phyloP scores from a whole-genome alignment of 2,113 vertebrate species.

The Falcunculus frontatus region DNA sequence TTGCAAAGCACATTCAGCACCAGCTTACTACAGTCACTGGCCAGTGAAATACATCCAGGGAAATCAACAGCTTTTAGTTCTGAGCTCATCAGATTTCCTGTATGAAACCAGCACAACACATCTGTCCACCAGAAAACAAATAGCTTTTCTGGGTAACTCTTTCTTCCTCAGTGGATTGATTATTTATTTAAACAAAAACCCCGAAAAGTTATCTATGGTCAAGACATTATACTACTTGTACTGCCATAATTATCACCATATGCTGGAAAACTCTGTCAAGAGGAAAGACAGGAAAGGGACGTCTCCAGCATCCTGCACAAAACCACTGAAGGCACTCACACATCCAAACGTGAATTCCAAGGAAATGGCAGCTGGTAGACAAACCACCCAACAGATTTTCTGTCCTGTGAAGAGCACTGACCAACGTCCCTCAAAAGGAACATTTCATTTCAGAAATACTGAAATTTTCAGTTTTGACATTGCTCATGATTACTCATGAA shows the following conservation, averaged over 20 bases:
- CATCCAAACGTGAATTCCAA: not conserved
- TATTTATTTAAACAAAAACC: not conserved
- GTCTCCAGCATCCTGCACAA: not conserved
- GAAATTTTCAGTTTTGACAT: not conserved
- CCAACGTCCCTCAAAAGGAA: not conserved
- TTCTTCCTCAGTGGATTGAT: not conserved
- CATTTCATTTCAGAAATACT: not conserved
- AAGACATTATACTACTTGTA: not conserved
- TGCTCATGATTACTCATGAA: rapidly evolving
- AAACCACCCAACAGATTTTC: not conserved
- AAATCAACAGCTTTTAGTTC: not conserved
- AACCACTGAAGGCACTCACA: not conserved
- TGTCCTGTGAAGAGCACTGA: not conserved
- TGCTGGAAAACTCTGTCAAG: not conserved
- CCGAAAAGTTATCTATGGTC: not conserved
- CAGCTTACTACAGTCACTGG: not conserved
- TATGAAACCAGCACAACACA: not conserved
- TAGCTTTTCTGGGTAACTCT: not conserved
- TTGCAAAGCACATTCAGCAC: not conserved
- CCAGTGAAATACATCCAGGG: not conserved
- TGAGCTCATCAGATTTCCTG: not conserved
- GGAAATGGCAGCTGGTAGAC: not conserved
- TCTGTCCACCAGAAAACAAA: not conserved
- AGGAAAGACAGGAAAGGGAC: not conserved
- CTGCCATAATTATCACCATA: not conserved